Percentiles rank a stretch among this genome's conserved stretches.
Conservation (phyloP, 2,113 vertebrate species). For the Agapornis roseicollis region DNA sequence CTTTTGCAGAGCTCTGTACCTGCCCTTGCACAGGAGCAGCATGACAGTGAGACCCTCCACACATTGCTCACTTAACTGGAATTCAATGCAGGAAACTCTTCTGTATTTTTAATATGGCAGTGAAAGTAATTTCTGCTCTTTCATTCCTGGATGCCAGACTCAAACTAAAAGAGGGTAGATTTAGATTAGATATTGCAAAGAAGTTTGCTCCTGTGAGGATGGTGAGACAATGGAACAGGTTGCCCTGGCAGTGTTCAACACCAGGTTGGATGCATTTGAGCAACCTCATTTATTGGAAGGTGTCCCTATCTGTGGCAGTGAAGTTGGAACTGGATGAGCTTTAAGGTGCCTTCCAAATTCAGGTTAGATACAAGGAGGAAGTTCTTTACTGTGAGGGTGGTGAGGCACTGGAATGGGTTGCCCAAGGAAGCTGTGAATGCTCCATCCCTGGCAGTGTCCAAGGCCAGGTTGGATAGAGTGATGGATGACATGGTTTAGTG, state of each 20-base stretch:
- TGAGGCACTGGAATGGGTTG: too few relatives aligned
- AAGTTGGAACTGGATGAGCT: too few relatives aligned
- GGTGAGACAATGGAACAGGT: background rate
- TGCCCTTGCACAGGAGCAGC: background rate
- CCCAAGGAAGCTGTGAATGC: too few relatives aligned
- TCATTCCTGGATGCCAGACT: background rate
- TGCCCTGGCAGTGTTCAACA: background rate
- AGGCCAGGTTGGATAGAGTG: background rate
- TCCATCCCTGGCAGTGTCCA: background rate
- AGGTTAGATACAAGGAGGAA: too few relatives aligned
- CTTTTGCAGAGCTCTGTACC: background rate
- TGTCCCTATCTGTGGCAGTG: too few relatives aligned
- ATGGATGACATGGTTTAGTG: background rate
- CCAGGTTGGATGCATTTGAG: background rate
- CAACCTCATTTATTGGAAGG: background rate
- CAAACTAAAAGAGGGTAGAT: background rate
- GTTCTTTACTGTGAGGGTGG: too few relatives aligned
- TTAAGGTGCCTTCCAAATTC: too few relatives aligned
- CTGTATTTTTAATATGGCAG: background rate
- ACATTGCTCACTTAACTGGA: background rate
- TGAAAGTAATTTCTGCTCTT: background rate
- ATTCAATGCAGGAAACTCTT: background rate
- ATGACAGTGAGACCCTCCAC: background rate
- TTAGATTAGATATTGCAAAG: background rate
- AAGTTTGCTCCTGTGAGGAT: background rate